These are phyloP conservation scores for Lateolabrax maculatus DNA, from an alignment of 2,797 vertebrate genomes.

Conservation along the genomic window DNA sequence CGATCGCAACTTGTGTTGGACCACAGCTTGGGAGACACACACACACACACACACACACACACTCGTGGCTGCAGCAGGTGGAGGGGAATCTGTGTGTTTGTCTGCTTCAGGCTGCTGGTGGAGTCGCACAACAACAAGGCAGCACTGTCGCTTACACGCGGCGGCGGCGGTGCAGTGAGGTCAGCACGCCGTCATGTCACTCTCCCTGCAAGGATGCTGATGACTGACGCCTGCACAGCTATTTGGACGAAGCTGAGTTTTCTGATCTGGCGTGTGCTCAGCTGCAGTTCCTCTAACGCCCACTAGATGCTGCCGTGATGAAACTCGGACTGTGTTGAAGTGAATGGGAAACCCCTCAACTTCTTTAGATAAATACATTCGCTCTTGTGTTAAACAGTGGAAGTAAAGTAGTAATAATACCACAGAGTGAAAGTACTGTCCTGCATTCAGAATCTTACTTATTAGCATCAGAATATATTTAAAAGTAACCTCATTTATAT, in stretches of 20 bases:
- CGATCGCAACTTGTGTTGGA: slow-evolving; percentile 83
- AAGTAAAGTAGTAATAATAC: no score
- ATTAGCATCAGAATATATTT: no score
- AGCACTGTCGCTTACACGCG: slow-evolving; percentile 30
- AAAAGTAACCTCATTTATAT: no score
- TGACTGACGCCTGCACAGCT: neutral
- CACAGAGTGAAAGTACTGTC: no score
- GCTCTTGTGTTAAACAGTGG: no score
- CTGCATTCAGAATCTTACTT: no score
- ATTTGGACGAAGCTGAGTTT: neutral
- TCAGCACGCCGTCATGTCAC: neutral
- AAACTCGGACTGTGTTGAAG: neutral
- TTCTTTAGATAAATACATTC: neutral
- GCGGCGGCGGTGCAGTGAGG: neutral
- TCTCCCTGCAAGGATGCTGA: neutral
- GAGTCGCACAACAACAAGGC: slow-evolving; percentile 39
- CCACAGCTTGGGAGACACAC: slow-evolving; percentile 87
- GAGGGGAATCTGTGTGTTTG: slow-evolving; percentile 63
- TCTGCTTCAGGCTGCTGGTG: slow-evolving; percentile 44
- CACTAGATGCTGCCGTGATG: neutral
- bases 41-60: slow-evolving; percentile 88
- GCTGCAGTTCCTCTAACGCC: slow-evolving; percentile 16
- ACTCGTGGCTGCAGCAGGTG: slow-evolving; percentile 73
- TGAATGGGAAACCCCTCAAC: neutral
- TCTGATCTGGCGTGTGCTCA: neutral